These are phyloP conservation scores for Platyura marginata DNA, from an alignment of 1,140 invertebrate species.

Conservation along the genomic window DNA sequence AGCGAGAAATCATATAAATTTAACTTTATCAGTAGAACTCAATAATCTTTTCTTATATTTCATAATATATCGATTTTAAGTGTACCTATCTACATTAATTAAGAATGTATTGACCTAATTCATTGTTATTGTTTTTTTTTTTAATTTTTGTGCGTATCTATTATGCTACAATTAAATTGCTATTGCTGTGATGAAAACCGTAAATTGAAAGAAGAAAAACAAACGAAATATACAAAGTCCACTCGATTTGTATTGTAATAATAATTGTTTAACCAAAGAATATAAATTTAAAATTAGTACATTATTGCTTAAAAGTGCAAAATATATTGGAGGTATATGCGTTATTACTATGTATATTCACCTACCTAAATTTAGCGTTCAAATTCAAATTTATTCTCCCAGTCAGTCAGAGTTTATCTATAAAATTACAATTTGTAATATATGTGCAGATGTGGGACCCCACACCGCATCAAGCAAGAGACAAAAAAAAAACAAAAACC, in stretches of 20 bases:
- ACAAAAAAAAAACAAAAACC: not conserved
- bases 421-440: too few species aligned
- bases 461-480: not conserved
- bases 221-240: not conserved
- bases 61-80: not conserved
- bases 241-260: not conserved
- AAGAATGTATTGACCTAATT: too few species aligned
- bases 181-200: not conserved
- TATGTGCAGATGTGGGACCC: too few species aligned
- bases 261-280: too few species aligned
- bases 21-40: not conserved
- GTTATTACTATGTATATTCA: too few species aligned
- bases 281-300: too few species aligned
- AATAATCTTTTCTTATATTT: not conserved
- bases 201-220: not conserved
- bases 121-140: not conserved
- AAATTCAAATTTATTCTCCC: too few species aligned
- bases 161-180: not conserved
- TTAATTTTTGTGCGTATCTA: not conserved
- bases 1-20: constrained; percentile 30
- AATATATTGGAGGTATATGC: too few species aligned
- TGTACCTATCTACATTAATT: not conserved
- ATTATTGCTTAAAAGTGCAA: too few species aligned
- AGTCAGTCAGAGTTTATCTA: too few species aligned
- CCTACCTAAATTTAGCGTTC: too few species aligned